These are phyloP conservation scores for Actinia tenebrosa DNA, from an alignment of 64 coral and sea anemone genomes.

Conservation along the genomic window DNA sequence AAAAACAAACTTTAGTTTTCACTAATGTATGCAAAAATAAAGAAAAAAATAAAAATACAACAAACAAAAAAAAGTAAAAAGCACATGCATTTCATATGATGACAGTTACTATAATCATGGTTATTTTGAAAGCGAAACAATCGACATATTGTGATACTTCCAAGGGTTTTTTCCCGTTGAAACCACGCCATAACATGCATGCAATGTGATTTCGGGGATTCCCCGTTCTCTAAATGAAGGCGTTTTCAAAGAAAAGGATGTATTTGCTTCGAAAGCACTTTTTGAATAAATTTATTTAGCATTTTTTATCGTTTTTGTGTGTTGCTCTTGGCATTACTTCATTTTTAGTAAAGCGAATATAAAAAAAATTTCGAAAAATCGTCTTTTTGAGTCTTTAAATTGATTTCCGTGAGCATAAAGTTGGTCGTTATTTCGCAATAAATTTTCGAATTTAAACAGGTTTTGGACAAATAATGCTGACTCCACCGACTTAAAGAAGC, in stretches of 20 bases:
- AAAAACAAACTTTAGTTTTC: too few species aligned
- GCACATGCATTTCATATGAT: not conserved
- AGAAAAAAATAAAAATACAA: not conserved
- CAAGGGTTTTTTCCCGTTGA: not conserved
- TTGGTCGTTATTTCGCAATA: not conserved
- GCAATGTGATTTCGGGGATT: not conserved
- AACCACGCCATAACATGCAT: not conserved
- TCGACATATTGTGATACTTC: not conserved
- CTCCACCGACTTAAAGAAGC: not conserved
- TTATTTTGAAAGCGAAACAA: not conserved
- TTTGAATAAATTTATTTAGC: not conserved
- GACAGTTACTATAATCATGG: not conserved
- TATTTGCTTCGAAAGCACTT: not conserved
- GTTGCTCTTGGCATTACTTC: not conserved
- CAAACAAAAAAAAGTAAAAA: not conserved
- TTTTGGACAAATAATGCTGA: not conserved
- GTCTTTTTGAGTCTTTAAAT: too few species aligned
- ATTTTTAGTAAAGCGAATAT: too few species aligned
- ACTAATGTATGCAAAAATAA: too few species aligned
- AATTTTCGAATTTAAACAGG: not conserved
- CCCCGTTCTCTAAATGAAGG: not conserved
- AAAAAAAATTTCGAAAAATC: too few species aligned
- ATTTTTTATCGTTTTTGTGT: not conserved
- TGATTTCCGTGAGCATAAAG: not conserved
- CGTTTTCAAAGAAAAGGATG: constrained; percentile 4